Evolutionary conservation across 92 coral and sea anemone species (phyloP).

Genomic region (Galaxea fascicularis): DNA sequence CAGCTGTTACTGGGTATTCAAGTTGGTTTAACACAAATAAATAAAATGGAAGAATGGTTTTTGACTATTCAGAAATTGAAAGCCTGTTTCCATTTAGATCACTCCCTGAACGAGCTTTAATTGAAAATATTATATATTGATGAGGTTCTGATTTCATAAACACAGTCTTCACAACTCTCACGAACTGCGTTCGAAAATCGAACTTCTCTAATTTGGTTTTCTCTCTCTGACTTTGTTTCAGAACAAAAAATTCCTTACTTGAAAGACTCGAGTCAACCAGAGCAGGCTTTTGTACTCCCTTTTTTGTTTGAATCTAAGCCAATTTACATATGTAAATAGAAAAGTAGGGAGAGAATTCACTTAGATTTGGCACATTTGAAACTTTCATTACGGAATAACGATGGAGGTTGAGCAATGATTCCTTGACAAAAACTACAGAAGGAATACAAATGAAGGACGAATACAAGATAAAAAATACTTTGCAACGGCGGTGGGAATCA

Average conservation of each 20-base stretch:
- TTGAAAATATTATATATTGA: conserved; percentile 21
- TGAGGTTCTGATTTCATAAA: background rate
- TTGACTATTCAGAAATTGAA: background rate
- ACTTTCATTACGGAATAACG: background rate
- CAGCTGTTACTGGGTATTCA: too few relatives aligned
- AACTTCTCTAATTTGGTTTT: background rate
- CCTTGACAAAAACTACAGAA: background rate
- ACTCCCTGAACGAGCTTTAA: background rate
- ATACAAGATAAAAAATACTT: background rate
- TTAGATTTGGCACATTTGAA: background rate
- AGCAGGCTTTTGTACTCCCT: too few relatives aligned
- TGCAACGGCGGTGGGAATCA: background rate
- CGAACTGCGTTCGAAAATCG: background rate
- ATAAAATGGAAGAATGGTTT: background rate
- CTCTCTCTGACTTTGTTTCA: background rate
- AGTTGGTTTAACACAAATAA: background rate
- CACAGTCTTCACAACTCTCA: background rate
- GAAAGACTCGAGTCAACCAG: background rate
- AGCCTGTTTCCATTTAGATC: background rate
- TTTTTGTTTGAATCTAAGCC: background rate
- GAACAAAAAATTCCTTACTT: background rate
- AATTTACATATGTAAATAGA: conserved; percentile 12
- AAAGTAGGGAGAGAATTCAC: background rate
- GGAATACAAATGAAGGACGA: background rate
- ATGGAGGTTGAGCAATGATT: background rate